These are phyloP conservation scores for Archilochus colubris DNA, from an alignment of 2,113 vertebrate species.

Conservation along the genomic window DNA sequence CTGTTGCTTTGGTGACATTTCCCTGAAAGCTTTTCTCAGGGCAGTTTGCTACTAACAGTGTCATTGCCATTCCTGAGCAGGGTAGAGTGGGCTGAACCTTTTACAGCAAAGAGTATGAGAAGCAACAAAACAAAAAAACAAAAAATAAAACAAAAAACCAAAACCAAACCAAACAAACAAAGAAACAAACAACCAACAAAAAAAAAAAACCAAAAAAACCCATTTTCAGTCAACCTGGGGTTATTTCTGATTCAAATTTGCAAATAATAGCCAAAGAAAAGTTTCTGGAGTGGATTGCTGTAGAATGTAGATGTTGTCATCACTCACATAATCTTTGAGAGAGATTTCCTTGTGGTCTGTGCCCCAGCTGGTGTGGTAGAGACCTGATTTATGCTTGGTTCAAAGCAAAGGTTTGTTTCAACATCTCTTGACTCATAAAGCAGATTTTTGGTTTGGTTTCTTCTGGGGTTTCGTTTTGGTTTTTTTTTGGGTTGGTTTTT, in stretches of 20 bases:
- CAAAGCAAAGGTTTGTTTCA: neutral
- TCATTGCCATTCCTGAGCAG: fast-evolving
- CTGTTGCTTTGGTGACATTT: neutral
- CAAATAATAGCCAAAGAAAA: neutral
- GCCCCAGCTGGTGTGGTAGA: neutral
- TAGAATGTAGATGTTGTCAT: neutral
- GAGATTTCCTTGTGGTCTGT: neutral
- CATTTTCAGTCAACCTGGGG: neutral
- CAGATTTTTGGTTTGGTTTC: neutral
- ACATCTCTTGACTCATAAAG: neutral
- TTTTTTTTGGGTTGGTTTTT: neutral
- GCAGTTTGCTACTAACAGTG: neutral
- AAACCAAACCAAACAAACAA: too few relatives aligned
- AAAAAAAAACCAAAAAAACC: neutral
- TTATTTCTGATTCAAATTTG: neutral
- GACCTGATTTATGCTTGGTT: neutral
- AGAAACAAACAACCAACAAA: too few relatives aligned
- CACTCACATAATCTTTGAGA: fast-evolving
- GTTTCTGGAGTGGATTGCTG: neutral
- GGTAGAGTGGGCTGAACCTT: neutral
- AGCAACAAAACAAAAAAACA: too few relatives aligned
- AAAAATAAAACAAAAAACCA: neutral
- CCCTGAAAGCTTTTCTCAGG: neutral
- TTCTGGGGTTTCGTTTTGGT: neutral
- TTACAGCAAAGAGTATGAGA: neutral